These are phyloP conservation scores for Abrostola tripartita DNA, from an alignment of 2,888 invertebrate genomes.

Conservation along the genomic window DNA sequence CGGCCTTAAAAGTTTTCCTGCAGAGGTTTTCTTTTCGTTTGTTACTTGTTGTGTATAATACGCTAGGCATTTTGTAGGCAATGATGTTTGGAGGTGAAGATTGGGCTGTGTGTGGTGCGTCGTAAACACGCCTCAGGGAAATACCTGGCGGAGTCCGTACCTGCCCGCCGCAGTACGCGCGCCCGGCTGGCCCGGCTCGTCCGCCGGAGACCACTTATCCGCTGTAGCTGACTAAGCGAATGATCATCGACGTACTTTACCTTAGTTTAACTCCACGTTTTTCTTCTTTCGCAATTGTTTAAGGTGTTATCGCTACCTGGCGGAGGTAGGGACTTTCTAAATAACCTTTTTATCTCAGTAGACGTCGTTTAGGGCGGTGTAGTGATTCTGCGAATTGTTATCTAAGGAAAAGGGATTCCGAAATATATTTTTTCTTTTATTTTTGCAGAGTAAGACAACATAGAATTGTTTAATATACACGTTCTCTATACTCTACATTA, in stretches of 20 bases:
- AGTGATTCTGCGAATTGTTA: slow-evolving; percentile 49
- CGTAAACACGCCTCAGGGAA: slow-evolving; percentile 81
- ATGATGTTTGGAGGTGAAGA: slow-evolving; percentile 68
- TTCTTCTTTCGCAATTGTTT: slow-evolving; percentile 57
- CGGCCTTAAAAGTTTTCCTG: slow-evolving; percentile 57
- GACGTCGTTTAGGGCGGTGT: slow-evolving; percentile 43
- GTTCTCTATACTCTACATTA: not conserved
- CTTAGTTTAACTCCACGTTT: slow-evolving; percentile 64
- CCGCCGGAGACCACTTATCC: slow-evolving; percentile 58
- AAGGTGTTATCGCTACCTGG: slow-evolving; percentile 55
- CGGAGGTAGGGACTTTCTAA: slow-evolving; percentile 38
- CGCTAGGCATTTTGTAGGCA: slow-evolving; percentile 60
- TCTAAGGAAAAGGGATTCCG: slow-evolving; percentile 21
- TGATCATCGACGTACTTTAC: slow-evolving; percentile 65
- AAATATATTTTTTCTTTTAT: slow-evolving; percentile 22
- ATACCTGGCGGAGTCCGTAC: slow-evolving; percentile 63
- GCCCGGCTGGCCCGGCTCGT: not conserved
- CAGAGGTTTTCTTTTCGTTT: slow-evolving; percentile 60
- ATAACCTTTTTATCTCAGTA: slow-evolving; percentile 54
- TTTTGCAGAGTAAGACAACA: slow-evolving; percentile 7
- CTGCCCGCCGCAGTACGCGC: slow-evolving; percentile 6
- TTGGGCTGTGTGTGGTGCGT: slow-evolving; percentile 66
- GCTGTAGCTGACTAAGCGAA: slow-evolving; percentile 72
- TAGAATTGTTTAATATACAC: too few species aligned
- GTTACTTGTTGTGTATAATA: slow-evolving; percentile 73